These are phyloP conservation scores for Torymus aiolomorphi DNA, from an alignment of 2,888 invertebrate genomes.

Conservation along the genomic window DNA sequence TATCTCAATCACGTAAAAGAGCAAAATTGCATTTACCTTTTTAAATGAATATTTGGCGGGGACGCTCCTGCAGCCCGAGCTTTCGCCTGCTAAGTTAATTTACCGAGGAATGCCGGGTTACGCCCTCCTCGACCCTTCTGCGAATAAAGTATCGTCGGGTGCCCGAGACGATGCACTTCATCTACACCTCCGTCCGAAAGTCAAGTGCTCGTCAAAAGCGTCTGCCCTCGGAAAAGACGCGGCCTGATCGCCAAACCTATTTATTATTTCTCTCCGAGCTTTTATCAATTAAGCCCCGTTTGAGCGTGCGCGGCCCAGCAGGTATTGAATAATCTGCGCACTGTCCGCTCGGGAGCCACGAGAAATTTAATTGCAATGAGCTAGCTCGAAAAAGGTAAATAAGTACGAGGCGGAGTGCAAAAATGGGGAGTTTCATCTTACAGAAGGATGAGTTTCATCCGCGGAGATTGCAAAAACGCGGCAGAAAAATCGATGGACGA, in stretches of 20 bases:
- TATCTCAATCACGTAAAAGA: constrained; percentile 76
- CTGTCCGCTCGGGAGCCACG: too few species aligned
- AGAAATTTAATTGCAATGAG: too few species aligned
- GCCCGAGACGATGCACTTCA: constrained; percentile 11
- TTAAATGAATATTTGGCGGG: constrained; percentile 76
- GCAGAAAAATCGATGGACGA: neutral
- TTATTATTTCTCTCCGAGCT: too few species aligned
- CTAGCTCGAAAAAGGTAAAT: too few species aligned
- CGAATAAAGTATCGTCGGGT: constrained; percentile 21
- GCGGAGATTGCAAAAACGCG: too few species aligned
- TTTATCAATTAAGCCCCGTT: too few species aligned
- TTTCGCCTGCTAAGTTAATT: constrained; percentile 74
- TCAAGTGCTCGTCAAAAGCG: constrained; percentile 17
- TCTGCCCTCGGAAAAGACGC: neutral
- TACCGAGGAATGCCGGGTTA: constrained; percentile 74
- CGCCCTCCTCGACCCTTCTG: constrained; percentile 70
- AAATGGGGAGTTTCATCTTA: constrained; percentile 1
- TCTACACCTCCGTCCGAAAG: constrained; percentile 30
- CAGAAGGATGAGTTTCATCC: neutral
- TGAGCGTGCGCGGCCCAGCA: too few species aligned
- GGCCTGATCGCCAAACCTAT: neutral
- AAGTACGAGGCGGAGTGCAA: too few species aligned
- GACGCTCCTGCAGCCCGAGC: constrained; percentile 72
- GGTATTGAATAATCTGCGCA: too few species aligned
- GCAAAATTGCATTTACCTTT: constrained; percentile 76